Percentiles rank a stretch among this genome's conserved stretches.
phyloP scores from a whole-genome alignment of 2,888 invertebrate species.

The Polylopha cassiicola region DNA sequence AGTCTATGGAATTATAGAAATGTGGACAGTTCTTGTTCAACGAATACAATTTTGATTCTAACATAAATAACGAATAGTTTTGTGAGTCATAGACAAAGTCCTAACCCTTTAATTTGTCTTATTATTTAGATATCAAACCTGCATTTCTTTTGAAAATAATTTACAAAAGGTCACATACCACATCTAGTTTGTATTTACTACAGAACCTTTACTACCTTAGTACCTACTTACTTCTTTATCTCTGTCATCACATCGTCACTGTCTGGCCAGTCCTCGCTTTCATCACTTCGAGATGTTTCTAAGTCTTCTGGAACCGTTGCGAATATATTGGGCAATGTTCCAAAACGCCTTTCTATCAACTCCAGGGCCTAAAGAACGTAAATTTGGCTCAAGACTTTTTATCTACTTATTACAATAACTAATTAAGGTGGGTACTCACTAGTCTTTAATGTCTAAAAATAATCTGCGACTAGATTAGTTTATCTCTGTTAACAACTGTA shows the following conservation, averaged over 20 bases:
- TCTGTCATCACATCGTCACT: constrained; percentile 79
- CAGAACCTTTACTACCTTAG: neutral
- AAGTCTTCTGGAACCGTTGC: constrained; percentile 61
- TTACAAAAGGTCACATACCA: too few species aligned
- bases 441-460: too few species aligned
- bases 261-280: constrained; percentile 58
- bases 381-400: neutral
- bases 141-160: too few species aligned
- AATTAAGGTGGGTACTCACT: too few species aligned
- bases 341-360: constrained; percentile 87
- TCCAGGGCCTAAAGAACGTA: constrained; percentile 83
- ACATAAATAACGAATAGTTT: too few species aligned
- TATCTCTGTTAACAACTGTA: too few species aligned
- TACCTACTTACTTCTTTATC: constrained; percentile 73
- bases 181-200: too few species aligned
- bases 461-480: too few species aligned
- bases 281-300: constrained; percentile 51
- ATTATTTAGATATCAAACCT: too few species aligned
- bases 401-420: neutral
- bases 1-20: constrained; percentile 38
- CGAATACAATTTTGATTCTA: constrained; percentile 6
- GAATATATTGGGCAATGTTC: constrained; percentile 80
- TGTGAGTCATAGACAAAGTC: too few species aligned
- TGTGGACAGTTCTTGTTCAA: constrained; percentile 10
- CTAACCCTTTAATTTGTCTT: too few species aligned